Percentiles rank a stretch among this genome's conserved stretches.
Conservation (phyloP, 2,797 vertebrate genomes). For the Labeo calbasu region DNA sequence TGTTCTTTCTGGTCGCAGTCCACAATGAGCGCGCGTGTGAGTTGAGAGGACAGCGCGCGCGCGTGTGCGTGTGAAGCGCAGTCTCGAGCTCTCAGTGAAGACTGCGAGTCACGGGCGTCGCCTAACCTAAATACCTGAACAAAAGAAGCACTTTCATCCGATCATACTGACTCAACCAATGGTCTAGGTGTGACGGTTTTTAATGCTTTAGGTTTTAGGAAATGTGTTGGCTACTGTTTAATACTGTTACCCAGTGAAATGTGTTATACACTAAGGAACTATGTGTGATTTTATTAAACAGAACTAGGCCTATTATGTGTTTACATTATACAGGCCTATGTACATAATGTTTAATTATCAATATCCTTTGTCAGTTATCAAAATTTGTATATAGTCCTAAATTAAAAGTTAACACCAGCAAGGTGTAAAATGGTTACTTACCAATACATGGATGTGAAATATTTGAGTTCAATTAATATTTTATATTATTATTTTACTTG, state of each 20-base stretch:
- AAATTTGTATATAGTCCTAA: neutral
- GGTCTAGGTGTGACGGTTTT: neutral
- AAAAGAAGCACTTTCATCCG: slow-evolving; percentile 30
- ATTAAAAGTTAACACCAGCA: too few species aligned
- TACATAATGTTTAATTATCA: neutral
- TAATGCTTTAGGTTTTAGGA: neutral
- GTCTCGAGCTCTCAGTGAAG: slow-evolving; percentile 26
- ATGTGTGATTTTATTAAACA: neutral
- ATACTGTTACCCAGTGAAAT: neutral
- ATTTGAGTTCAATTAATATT: neutral
- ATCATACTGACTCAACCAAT: neutral
- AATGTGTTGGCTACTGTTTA: neutral
- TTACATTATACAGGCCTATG: neutral
- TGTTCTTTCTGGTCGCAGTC: slow-evolving; percentile 3
- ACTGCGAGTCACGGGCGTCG: slow-evolving; percentile 17
- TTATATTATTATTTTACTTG: neutral
- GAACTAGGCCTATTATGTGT: neutral
- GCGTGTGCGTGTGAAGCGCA: neutral
- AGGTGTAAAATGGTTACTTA: too few species aligned
- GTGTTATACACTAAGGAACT: neutral
- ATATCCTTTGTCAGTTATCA: neutral
- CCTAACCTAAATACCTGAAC: slow-evolving; percentile 43
- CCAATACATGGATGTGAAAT: too few species aligned
- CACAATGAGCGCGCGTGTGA: slow-evolving; percentile 8
- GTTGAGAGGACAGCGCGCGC: neutral